Evolutionary conservation across 1,140 invertebrate species (phyloP), one percentile per base, ranked within the genome.

Genomic region (Eumaeus atala): DNA sequence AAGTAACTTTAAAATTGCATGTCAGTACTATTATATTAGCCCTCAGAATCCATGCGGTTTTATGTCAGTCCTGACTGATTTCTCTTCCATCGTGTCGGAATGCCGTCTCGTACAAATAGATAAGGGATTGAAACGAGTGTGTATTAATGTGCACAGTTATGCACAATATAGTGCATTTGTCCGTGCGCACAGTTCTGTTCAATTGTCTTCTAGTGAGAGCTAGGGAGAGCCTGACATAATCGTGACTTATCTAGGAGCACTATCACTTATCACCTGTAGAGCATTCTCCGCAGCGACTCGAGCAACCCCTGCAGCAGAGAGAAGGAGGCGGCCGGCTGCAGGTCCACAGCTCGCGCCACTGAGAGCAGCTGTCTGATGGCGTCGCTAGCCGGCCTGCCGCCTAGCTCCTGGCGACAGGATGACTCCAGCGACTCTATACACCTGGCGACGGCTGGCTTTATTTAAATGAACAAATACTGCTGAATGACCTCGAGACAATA

Each of bases 311-410:
- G 87, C 12, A 96, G 88, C 48, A 95, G 84, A 0, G 93, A 94
- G 54, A 93, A 93, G 35, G 94, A 94, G 17, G 92, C 91, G 42
- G 92, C 91, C 28, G 94, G 91, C 63, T 95, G 94, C 17, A 97
- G 89, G 72, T 96, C 93, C 16, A 97, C 92, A 60, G 93, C 91
- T 59, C 95, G 93, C 6, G 95, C 94, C 14, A 93, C 93, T 56
- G 92, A 93, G 42, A 96, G 80, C 66, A 96, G 94, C 90, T 95
- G 93, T 67, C 94, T 93, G 16, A 96, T 87, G 2, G 95, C 94
- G 72, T 93, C 92, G 48, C 93, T 94, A 9, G 94, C 94, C 35
- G 91, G 75, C n/a, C 91, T 64, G 6, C 74, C 70, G 17, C 76
- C 73, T 57, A 72, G 56, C 61, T 74, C 79, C 33, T 56, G 49